Evolutionary conservation across 2,113 vertebrate species (phyloP).

Genomic region (Prochilodus magdalenae): DNA sequence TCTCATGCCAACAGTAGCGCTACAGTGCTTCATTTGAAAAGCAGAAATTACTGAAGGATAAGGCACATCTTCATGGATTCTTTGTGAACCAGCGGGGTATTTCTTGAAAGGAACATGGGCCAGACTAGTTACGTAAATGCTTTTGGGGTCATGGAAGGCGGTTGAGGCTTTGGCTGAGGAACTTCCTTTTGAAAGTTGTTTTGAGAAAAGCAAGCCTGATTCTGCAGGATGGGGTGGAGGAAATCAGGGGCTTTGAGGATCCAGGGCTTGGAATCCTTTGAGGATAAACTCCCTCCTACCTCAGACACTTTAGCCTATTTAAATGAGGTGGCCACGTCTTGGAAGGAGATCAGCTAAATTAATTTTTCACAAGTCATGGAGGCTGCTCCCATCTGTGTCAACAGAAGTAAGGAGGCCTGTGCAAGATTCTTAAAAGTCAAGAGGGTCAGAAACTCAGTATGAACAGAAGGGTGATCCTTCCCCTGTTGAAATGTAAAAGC

Average conservation of each 20-base stretch:
- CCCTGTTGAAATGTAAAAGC: conserved; percentile 6
- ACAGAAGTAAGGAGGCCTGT: conserved; percentile 25
- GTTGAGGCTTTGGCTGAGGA: conserved; percentile 51
- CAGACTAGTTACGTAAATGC: conserved; percentile 63
- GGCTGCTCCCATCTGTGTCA: conserved; percentile 48
- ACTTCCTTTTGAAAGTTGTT: conserved; percentile 46
- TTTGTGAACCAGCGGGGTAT: conserved; percentile 49
- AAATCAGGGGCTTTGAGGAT: conserved; percentile 45
- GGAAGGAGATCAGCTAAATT: conserved; percentile 43
- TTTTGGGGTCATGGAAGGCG: conserved; percentile 58
- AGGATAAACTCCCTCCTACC: conserved; percentile 37
- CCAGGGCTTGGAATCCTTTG: conserved; percentile 18
- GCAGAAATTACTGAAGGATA: conserved; percentile 23
- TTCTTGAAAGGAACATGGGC: conserved; percentile 27
- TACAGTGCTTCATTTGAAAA: background rate
- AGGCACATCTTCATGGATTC: conserved; percentile 38
- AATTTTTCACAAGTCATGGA: conserved; percentile 39
- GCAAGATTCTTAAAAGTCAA: background rate
- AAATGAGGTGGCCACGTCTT: conserved; percentile 31
- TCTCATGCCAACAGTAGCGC: too few species aligned
- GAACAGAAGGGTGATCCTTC: conserved; percentile 8
- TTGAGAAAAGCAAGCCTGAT: conserved; percentile 41
- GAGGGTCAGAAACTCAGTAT: conserved; percentile 11
- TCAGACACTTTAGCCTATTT: conserved; percentile 3
- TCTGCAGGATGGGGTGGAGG: conserved; percentile 43